Evolutionary conservation across 2,113 vertebrate genomes (phyloP), one percentile per base, ranked within the genome.

Genomic region (Proterorhinus semilunaris): DNA sequence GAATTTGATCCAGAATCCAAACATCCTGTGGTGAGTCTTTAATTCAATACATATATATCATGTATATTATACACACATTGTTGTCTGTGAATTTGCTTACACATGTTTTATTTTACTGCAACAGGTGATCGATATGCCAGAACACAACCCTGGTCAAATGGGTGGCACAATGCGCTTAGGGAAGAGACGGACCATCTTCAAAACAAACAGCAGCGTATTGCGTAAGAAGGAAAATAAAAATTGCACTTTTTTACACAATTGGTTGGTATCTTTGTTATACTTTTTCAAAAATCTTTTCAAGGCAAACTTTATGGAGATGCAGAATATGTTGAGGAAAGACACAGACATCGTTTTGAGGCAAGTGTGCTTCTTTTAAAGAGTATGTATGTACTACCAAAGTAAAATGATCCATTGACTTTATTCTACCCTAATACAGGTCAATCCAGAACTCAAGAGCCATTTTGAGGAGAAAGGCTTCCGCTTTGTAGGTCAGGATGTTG

Each of bases 121-220:
- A 8, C 84, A 98, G 96, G 96, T 99, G 75, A 95, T 99, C 72
- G 97, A 99, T 81, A 99, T 99, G 96, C 97, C 97, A 0, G 97
- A 99, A 71, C 97, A 99, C 82, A 99, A 98, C 79, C 95, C 97
- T 0, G 97, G 96, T 21, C 94, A 99, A 76, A 98, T 98, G 97
- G 97, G 97, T 0, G 97, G 97, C 21, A 99, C 97, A 36, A 98
- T 99, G 97, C 93, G 97, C 75, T 92, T 99, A 10, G 97, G 97
- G 78, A 99, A 98, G 90, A 95, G 97, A 51, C 93, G 95, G 72
- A 99, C 97, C 13, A 89, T 98, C 69, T 98, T 98, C 86, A 95
- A 94, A 82, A 95, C 87, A n/a, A 93, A 88, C 84, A 94, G 91
- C 81, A 96, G 96, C 0, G 68, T 98, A 52, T 89, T 98, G 80